phyloP scores from a whole-genome alignment of 2,797 vertebrate genomes.

The Loriculus beryllinus region DNA sequence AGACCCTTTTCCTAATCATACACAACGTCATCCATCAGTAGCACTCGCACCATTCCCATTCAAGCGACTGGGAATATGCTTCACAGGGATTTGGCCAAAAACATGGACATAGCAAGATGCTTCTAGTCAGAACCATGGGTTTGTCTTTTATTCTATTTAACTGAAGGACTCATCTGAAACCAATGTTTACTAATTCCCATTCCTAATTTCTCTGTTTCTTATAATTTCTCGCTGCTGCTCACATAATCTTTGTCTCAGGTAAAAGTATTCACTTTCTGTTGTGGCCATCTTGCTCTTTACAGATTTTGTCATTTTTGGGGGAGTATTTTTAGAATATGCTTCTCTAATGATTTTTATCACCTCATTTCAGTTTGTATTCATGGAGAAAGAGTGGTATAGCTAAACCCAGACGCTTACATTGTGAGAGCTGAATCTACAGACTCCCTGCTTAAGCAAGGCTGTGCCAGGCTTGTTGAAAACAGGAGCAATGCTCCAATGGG shows the following conservation, averaged over 20 bases:
- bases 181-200: background rate
- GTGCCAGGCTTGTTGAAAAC: background rate
- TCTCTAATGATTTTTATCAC: background rate
- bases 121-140: background rate
- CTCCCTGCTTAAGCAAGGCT: background rate
- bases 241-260: background rate
- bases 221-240: background rate
- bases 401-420: background rate
- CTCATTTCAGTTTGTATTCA: background rate
- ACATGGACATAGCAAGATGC: background rate
- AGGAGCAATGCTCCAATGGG: background rate
- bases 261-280: background rate
- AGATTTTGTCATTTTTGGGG: background rate
- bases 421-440: background rate
- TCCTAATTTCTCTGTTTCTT: background rate
- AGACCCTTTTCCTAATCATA: background rate
- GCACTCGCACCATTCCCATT: background rate
- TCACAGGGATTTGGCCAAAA: background rate
- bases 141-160: background rate
- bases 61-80: background rate
- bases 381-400: background rate
- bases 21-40: background rate
- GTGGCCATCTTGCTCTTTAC: background rate
- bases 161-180: background rate
- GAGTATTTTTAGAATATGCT: background rate